Evolutionary conservation across 64 coral and sea anemone species (phyloP).

Genomic region (Catalaphyllia jardinei): DNA sequence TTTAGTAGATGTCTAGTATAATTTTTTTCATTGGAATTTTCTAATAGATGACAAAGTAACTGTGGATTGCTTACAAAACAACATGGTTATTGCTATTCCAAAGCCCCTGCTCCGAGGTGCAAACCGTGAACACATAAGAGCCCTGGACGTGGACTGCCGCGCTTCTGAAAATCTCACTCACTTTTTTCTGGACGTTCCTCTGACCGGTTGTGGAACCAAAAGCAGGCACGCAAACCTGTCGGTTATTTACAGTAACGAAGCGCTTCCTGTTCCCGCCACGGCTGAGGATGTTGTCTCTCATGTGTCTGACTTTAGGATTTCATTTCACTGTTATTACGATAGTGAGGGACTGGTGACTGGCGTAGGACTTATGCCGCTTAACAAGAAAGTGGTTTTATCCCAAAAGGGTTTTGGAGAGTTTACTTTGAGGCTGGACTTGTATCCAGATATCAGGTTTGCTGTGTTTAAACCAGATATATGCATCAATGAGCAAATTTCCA

Average conservation of each 20-base stretch:
- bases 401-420: slow-evolving; percentile 33
- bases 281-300: slow-evolving; percentile 12
- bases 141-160: slow-evolving; percentile 35
- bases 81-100: slow-evolving; percentile 50
- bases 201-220: slow-evolving; percentile 65
- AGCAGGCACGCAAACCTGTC: slow-evolving; percentile 38
- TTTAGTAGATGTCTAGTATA: not conserved
- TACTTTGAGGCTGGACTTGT: not conserved
- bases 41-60: not conserved
- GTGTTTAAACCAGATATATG: too few species aligned
- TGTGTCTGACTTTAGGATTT: slow-evolving; percentile 35
- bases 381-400: slow-evolving; percentile 29
- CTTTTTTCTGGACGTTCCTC: slow-evolving; percentile 33
- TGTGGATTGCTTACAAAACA: slow-evolving; percentile 35
- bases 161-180: slow-evolving; percentile 53
- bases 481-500: too few species aligned
- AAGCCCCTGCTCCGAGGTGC: slow-evolving; percentile 24
- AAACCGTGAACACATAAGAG: slow-evolving; percentile 21
- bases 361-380: slow-evolving; percentile 6
- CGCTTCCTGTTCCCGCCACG: slow-evolving; percentile 10
- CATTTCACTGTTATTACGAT: slow-evolving; percentile 67
- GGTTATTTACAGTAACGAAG: slow-evolving; percentile 58
- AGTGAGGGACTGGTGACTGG: slow-evolving; percentile 27
- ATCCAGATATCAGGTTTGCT: slow-evolving; percentile 13
- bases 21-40: not conserved